phyloP scores from a whole-genome alignment of 2,797 vertebrate genomes.

The Eurystomus glaucurus region DNA sequence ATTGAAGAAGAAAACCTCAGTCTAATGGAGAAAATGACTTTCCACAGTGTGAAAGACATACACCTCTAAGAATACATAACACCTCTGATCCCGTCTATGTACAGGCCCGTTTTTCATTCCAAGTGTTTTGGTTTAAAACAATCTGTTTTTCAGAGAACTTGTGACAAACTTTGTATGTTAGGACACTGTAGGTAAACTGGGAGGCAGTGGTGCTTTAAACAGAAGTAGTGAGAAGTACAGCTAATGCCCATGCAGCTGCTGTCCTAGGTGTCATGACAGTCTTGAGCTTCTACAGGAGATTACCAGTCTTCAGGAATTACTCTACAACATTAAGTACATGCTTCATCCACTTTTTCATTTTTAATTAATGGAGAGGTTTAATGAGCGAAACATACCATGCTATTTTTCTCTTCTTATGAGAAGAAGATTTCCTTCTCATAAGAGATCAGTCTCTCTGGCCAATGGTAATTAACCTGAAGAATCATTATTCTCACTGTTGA shows the following conservation, averaged over 20 bases:
- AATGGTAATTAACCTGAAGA: neutral
- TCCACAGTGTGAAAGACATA: neutral
- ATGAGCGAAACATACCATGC: neutral
- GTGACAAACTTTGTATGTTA: neutral
- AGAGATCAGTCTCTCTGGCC: neutral
- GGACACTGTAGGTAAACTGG: neutral
- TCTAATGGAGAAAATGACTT: neutral
- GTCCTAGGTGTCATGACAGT: neutral
- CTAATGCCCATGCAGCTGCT: fast-evolving
- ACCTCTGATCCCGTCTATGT: neutral
- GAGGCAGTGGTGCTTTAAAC: neutral
- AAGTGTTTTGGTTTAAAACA: neutral
- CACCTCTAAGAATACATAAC: fast-evolving
- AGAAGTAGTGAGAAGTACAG: neutral
- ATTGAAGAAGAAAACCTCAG: neutral
- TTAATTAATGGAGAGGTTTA: neutral
- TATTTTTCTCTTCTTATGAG: neutral
- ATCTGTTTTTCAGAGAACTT: neutral
- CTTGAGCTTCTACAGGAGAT: neutral
- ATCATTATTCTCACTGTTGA: neutral
- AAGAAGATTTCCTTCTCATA: neutral
- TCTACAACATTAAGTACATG: neutral
- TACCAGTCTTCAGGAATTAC: neutral
- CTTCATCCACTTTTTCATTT: neutral
- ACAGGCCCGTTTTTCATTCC: neutral